Percentiles rank a stretch among this genome's conserved stretches.
Conservation (phyloP, 2,113 vertebrate species). For the Ptyas mucosa region DNA sequence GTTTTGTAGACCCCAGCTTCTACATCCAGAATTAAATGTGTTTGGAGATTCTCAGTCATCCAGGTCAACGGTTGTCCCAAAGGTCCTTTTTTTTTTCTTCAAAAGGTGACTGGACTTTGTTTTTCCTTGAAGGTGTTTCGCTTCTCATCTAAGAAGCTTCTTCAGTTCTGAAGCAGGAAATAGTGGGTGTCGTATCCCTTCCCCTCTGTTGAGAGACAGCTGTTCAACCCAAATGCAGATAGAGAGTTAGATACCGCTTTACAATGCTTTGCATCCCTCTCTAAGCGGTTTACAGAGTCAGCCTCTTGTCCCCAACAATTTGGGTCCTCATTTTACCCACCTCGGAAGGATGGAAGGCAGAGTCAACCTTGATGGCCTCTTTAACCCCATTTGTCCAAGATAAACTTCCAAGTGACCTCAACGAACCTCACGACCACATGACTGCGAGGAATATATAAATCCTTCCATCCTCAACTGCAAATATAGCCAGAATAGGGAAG, state of each 20-base stretch:
- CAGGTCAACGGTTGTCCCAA: background rate
- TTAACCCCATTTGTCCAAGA: background rate
- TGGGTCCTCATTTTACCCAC: too few relatives aligned
- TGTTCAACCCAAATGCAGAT: too few relatives aligned
- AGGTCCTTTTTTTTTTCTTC: too few relatives aligned
- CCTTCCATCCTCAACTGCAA: background rate
- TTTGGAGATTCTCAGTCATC: background rate
- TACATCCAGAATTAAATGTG: background rate
- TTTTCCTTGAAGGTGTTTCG: background rate
- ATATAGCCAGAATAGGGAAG: too few relatives aligned
- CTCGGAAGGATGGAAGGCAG: too few relatives aligned
- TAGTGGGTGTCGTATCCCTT: background rate
- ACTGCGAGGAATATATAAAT: background rate
- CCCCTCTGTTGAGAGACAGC: background rate
- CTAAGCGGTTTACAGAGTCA: too few relatives aligned
- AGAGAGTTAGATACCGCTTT: too few relatives aligned
- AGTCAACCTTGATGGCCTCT: background rate
- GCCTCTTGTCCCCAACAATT: too few relatives aligned
- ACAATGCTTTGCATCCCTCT: too few relatives aligned
- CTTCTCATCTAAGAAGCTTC: background rate
- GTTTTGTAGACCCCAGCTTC: too few relatives aligned
- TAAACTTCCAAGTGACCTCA: background rate
- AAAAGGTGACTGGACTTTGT: too few relatives aligned
- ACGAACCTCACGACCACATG: background rate
- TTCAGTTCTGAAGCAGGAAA: background rate